Evolutionary conservation across 1,140 invertebrate species (phyloP).

Genomic region (Caerostris darwini): DNA sequence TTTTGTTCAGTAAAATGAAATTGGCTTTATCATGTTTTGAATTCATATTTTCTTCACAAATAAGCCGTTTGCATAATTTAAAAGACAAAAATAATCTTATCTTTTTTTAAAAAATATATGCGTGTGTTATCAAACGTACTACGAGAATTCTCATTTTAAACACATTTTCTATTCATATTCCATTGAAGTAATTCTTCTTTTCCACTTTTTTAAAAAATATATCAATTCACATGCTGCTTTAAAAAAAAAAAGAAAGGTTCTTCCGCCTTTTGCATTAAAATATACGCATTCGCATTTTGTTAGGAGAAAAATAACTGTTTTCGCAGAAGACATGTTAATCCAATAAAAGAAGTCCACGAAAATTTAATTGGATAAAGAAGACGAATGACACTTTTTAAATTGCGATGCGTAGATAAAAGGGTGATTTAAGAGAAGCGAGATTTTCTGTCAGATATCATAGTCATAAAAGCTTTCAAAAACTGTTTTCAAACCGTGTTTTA

Average conservation of each 20-base stretch:
- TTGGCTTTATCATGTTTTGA: no score
- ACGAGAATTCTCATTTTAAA: no score
- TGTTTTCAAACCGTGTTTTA: neutral
- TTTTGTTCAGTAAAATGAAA: no score
- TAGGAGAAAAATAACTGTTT: neutral
- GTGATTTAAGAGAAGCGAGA: neutral
- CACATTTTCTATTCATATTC: neutral
- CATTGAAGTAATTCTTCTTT: neutral
- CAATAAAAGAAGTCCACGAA: neutral
- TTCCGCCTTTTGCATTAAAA: neutral
- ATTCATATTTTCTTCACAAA: neutral
- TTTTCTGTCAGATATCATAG: neutral
- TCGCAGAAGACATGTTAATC: neutral
- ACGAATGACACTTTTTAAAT: neutral
- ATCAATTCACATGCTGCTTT: neutral
- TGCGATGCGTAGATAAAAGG: neutral
- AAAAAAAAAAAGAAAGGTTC: neutral
- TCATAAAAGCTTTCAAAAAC: neutral
- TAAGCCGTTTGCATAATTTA: neutral
- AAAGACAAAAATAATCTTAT: neutral
- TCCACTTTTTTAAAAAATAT: no score
- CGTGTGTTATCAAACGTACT: neutral
- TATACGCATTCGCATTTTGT: neutral
- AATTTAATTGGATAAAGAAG: constrained; percentile 27
- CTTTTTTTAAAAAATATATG: neutral